These are phyloP conservation scores for Glossosoma conforme DNA, from an alignment of 1,140 invertebrate genomes.

Conservation along the genomic window DNA sequence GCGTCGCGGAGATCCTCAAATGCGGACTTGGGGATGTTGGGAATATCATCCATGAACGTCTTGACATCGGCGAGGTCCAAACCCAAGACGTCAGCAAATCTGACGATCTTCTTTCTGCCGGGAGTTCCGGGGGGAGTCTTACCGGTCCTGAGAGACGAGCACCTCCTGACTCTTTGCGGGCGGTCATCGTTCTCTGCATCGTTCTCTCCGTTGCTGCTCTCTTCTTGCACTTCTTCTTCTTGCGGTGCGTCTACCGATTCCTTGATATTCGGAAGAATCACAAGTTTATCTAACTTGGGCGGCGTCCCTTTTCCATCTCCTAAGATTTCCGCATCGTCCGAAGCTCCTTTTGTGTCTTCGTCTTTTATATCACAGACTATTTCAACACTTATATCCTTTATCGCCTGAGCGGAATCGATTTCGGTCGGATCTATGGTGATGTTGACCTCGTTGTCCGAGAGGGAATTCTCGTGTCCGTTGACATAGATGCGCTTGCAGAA, in stretches of 20 bases:
- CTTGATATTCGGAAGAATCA: slow-evolving; percentile 2
- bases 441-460: background rate
- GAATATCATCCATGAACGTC: slow-evolving; percentile 85
- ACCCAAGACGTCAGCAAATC: slow-evolving; percentile 92
- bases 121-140: slow-evolving; percentile 89
- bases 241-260: slow-evolving; percentile 15
- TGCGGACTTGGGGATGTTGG: slow-evolving; percentile 80
- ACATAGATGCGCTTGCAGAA: background rate
- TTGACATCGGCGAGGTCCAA: slow-evolving; percentile 87
- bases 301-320: background rate
- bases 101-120: slow-evolving; percentile 86
- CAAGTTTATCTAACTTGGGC: slow-evolving; percentile 11
- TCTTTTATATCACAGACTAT: background rate
- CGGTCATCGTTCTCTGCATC: slow-evolving; percentile 43
- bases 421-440: background rate
- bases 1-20: slow-evolving; percentile 65
- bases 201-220: slow-evolving; percentile 2
- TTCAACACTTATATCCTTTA: slow-evolving; percentile 1
- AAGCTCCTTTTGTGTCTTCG: no score
- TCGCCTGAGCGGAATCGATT: background rate
- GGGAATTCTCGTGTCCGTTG: background rate
- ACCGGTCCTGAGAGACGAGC: slow-evolving; percentile 82
- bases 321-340: no score
- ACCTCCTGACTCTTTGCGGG: slow-evolving; percentile 64
- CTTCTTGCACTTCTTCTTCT: slow-evolving; percentile 20